Base-by-base conservation (phyloP, 2,888 invertebrate genomes). In the Trilocha varians region DNA sequence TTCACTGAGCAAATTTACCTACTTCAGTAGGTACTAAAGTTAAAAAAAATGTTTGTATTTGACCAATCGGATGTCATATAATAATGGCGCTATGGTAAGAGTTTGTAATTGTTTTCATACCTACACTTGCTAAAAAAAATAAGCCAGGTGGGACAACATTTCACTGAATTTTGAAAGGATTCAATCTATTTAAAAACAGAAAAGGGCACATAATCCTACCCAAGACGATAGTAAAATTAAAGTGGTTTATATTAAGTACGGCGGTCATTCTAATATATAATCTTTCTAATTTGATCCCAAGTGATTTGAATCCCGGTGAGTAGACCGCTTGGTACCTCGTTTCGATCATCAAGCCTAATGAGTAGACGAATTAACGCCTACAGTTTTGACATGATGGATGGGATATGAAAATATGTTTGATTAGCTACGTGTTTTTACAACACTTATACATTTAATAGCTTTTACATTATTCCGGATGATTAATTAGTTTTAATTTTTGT, bases 381-480 rank as follows among this genome's bases (percentile, higher is more conserved):
- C 54, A 57, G 62, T 59, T n/a, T 62, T 65, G 70, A 75, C 70
- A 55, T 83, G 83, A 84, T 83, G 76, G 76, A 84, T 78, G 80
- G 61, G 71, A 61, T 70, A 58, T 62, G 69, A 72, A 66, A 65
- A 74, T 75, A 60, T 80, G 74, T 82, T 80, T 79, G 79, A 78
- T 80, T 77, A 74, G 73, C 60, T 65, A 64, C 69, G 62, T 61
- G 54, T 49, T 62, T 54, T 63, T 64, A 59, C 62, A 53, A 60
- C 44, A 41, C 43, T 40, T 25, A 32, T 39, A 41, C 11, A 25
- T 4, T 25, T 9, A 25, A 25, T 25, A 25, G 4, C 25, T 25
- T 54, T 51, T 58, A 67, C 64, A 63, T 67, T 67, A 58, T 57
- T 58, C 63, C 65, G 61, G 53, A 60, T 55, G 55, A 51, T 52